Evolutionary conservation across 2,797 vertebrate species (phyloP), one percentile per base, ranked within the genome.

Genomic region (Pseudotriccus pelzelni): DNA sequence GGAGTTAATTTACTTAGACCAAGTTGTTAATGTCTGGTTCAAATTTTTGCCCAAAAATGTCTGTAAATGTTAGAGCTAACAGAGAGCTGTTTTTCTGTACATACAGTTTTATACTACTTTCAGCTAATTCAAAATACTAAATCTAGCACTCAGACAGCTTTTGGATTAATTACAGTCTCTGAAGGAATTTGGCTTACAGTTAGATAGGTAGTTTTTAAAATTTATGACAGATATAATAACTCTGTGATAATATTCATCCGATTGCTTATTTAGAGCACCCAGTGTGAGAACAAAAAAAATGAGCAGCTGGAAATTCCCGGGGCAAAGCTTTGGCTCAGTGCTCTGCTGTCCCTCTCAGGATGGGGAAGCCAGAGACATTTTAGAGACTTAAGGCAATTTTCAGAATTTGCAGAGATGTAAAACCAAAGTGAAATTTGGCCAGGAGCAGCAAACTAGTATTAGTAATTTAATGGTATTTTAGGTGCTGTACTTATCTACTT

Each of bases 151-250:
- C 14, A 36, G 89, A 72, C 84, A 87, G 83, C 22, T 91, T 86
- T 84, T 79, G 83, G 36, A 92, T 94, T 97, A 93, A 84, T 84
- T 77, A 28, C 64, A 76, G 69, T 84, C 88, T 83, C 70, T 84
- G 73, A 90, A 91, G 87, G 76, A 81, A 43, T 94, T 86, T 93
- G 62, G 53, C 85, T 91, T 94, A 78, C n/a, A 72, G 19, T 93
- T 94, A 90, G 72, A 67, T 73, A 88, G 74, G 80, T 91, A 82
- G 58, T 90, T 94, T 76, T 90, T 76, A 32, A 73, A 95, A 90
- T 90, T 90, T 90, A 78, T 95, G 62, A 55, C 59, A 78, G 79
- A 96, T 96, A 79, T 88, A 86, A 86, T 86, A 94, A 86, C 43
- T 92, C 55, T 56, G 22, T 79, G 55, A 23, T 95, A 72, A 84